Conservation (phyloP, 2,888 invertebrate species). For the Meteorus colon region DNA sequence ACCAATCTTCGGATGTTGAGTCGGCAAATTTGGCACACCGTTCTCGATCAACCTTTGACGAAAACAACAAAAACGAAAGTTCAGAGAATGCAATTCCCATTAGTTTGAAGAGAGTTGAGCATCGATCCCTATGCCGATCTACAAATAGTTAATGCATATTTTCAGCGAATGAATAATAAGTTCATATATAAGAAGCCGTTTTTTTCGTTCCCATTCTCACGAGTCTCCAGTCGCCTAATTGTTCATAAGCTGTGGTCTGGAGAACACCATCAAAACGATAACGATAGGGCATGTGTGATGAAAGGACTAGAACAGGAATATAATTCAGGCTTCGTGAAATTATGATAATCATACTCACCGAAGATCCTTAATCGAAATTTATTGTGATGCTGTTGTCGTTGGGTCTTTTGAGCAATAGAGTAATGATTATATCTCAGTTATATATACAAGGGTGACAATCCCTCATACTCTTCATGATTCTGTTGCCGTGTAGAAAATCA, state of each 20-base stretch:
- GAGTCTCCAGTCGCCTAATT: too few relatives aligned
- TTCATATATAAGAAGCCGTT: too few relatives aligned
- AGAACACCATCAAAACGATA: neutral
- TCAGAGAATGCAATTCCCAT: neutral
- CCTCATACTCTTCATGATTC: neutral
- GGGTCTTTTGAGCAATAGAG: neutral
- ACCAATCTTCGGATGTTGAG: neutral
- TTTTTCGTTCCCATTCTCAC: too few relatives aligned
- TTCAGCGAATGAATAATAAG: too few relatives aligned
- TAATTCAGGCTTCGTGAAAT: neutral
- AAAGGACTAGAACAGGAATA: neutral
- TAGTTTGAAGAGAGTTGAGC: too few relatives aligned
- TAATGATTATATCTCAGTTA: neutral
- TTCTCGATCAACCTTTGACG: neutral
- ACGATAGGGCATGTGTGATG: neutral
- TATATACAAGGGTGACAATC: too few relatives aligned
- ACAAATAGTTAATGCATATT: too few relatives aligned
- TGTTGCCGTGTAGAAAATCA: neutral
- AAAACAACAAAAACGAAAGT: neutral
- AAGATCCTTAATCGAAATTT: neutral
- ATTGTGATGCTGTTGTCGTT: neutral
- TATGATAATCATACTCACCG: neutral
- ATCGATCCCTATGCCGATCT: too few relatives aligned
- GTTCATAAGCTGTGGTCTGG: neutral
- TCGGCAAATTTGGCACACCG: neutral